Base-by-base conservation (phyloP, 2,113 vertebrate genomes). In the Girardinichthys multiradiatus region DNA sequence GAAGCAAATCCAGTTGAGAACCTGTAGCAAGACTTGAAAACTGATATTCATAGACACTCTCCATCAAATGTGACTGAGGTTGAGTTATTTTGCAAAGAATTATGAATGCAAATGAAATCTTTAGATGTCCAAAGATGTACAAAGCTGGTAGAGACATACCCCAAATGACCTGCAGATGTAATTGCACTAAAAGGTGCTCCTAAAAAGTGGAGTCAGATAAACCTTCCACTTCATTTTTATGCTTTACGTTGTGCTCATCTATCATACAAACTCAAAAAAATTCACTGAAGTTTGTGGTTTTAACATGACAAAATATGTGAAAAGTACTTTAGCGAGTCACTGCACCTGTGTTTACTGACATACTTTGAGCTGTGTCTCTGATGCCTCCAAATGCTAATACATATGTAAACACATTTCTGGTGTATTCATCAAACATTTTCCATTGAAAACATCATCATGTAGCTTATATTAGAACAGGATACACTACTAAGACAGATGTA, bases 401-500 rank as follows among this genome's bases (percentile, higher is more conserved):
- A 30, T 68, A 21, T 65, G 6, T 33, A 57, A n/a, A 27, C 33
- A 29, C 59, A 74, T 26, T 30, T 39, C 48, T 0, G 35, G 19
- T 57, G 11, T 26, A 45, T 45, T 45, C 42, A 24, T 66, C 30
- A 31, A 31, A 39, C 0, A 26, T 60, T 31, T 51, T 26, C 33
- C n/a, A 2, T 11, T 24, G 11, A 8, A 64, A 59, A 37, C 9
- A 39, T 4, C 0, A 17, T 30, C 26, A 19, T 39, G 39, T 51
- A 17, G n/a, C 35, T 71, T 64, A 57, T 48, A 17, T 26, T 33
- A n/a, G n/a, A 14, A 64, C 29, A 65, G 58, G 39, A 65, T 61
- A 68, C 3, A 4, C 30, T 58, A 35, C 74, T 64, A 45, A 76
- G 61, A 59, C 37, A 51, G 12, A 27, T 35, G 29, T 1, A 2